Evolutionary conservation across 1,140 invertebrate species (phyloP).

Genomic region (Babylonia areolata): DNA sequence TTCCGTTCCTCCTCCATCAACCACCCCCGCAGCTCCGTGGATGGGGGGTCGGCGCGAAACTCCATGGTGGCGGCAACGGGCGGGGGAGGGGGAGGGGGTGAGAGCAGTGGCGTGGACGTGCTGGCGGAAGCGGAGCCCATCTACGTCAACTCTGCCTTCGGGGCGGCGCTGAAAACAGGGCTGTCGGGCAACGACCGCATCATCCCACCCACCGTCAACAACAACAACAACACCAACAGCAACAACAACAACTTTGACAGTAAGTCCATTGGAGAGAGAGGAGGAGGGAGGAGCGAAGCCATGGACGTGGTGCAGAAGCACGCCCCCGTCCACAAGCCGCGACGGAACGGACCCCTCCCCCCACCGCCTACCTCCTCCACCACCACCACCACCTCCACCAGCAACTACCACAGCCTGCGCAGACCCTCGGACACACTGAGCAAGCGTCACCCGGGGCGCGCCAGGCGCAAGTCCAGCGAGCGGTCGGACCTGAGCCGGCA

Average conservation of each 20-base stretch:
- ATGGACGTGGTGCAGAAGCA: not conserved
- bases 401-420: slow-evolving; percentile 40
- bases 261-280: not conserved
- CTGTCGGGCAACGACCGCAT: slow-evolving; percentile 36
- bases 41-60: slow-evolving; percentile 50
- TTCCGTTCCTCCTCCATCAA: slow-evolving; percentile 65
- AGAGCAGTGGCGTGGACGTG: not conserved
- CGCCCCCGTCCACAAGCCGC: not conserved
- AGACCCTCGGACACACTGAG: slow-evolving; percentile 55
- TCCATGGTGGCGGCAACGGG: slow-evolving; percentile 51
- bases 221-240: slow-evolving; percentile 41
- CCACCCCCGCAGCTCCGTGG: slow-evolving; percentile 51
- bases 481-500: slow-evolving; percentile 58
- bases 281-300: not conserved
- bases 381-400: not conserved
- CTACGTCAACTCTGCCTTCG: slow-evolving; percentile 35
- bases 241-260: too few species aligned
- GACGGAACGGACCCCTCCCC: slow-evolving; percentile 11
- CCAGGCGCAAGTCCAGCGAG: slow-evolving; percentile 55
- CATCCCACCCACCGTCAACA: slow-evolving; percentile 32
- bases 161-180: slow-evolving; percentile 27
- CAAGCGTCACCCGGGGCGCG: slow-evolving; percentile 46
- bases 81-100: not conserved
- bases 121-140: slow-evolving; percentile 31
- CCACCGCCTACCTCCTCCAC: slow-evolving; percentile 35